Conservation (phyloP, 2,113 vertebrate species). For the Nyctibius bracteatus region DNA sequence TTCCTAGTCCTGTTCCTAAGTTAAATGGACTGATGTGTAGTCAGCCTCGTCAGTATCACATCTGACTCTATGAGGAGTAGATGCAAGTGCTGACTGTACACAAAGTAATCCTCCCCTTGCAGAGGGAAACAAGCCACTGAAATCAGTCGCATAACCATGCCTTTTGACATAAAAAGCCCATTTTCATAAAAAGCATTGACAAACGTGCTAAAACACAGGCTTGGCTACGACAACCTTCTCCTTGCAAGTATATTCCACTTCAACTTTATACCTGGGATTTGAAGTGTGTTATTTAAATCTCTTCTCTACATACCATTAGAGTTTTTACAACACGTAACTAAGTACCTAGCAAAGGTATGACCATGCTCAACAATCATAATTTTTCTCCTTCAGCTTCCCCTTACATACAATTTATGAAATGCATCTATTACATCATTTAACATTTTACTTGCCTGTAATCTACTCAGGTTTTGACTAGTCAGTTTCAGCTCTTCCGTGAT, state of each 20-base stretch:
- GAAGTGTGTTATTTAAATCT: not conserved
- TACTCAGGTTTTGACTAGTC: conserved; percentile 87
- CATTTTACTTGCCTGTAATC: conserved; percentile 84
- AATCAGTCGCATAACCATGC: not conserved
- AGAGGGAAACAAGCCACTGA: not conserved
- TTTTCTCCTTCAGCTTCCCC: not conserved
- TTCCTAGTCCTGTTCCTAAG: not conserved
- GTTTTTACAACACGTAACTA: not conserved
- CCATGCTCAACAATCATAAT: rapidly evolving
- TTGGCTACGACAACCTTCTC: not conserved
- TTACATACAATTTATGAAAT: not conserved
- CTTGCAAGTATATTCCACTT: not conserved
- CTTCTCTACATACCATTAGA: not conserved
- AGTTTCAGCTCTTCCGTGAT: conserved; percentile 83
- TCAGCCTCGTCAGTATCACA: not conserved
- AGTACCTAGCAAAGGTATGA: not conserved
- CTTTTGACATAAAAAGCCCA: not conserved
- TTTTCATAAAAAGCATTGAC: not conserved
- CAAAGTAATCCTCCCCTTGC: not conserved
- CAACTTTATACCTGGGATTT: not conserved
- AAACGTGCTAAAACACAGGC: not conserved
- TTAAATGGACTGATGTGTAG: not conserved
- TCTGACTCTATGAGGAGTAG: not conserved
- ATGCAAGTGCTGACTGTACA: not conserved
- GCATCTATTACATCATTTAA: not conserved